Base-by-base conservation (phyloP, 2,113 vertebrate genomes). In the Phycodurus eques region DNA sequence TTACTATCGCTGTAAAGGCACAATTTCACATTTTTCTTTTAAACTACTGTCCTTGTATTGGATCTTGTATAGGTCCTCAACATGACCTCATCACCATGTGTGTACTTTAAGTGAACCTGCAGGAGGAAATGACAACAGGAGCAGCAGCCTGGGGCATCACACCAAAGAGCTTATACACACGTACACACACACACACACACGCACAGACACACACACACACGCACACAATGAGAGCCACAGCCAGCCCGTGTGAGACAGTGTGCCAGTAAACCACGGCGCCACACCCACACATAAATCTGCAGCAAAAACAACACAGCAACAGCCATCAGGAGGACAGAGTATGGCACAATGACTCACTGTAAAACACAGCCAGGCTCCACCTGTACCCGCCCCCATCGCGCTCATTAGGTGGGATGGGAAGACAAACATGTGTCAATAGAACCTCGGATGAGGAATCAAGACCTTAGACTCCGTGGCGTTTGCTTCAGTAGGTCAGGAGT, bases 341-440 rank as follows among this genome's bases (percentile, higher is more conserved):
- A 88, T 86, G 90, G 87, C 81, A 89, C 88, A 89, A 87, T 91
- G 89, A 91, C 88, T 88, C 6, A 76, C 89, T 87, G 91, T 92
- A 92, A 93, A 92, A 90, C 87, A 86, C 87, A 86, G 81, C 35
- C 79, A 84, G 82, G 73, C 76, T 82, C 89, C 88, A 89, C 87
- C 87, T 87, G 87, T 87, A 83, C 79, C 80, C 73, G 43, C 79
- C 57, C 46, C 42, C 73, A 61, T 70, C 85, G 70, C 74, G 74
- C 81, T 82, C 83, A 84, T 87, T 73, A 84, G 20, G 47, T 5
- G 8, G 76, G 65, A 19, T 10, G 67, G 70, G 68, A 79, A 83
- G 86, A 90, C 80, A 85, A 86, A 82, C 84, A 93, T 78, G 78
- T 90, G 83, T 88, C 85, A 84, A 59, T 71, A 71, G 61, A 81